These are phyloP conservation scores for Pyralis farinalis DNA, from an alignment of 2,888 invertebrate species.

Conservation along the genomic window DNA sequence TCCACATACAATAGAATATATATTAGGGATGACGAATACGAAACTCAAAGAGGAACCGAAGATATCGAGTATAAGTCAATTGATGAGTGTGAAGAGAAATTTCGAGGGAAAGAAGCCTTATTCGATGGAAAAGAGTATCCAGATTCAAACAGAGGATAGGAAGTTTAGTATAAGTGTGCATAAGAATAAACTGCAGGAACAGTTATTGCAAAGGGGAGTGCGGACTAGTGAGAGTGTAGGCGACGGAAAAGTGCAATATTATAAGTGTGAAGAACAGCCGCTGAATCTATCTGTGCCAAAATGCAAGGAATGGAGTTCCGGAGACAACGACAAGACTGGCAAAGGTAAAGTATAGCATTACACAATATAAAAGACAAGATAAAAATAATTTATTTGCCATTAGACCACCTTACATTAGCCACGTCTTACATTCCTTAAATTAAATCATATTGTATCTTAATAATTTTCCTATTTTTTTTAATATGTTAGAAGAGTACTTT, in stretches of 20 bases:
- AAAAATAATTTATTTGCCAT: no score
- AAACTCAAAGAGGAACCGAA: conserved; percentile 25
- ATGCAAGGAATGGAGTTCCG: conserved; percentile 56
- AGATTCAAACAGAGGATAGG: conserved; percentile 61
- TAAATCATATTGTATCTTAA: no score
- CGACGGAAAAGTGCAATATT: conserved; percentile 41
- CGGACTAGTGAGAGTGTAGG: conserved; percentile 61
- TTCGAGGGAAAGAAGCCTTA: conserved; percentile 45
- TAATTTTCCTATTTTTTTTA: no score
- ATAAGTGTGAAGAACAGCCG: conserved; percentile 75
- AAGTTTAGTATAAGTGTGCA: conserved; percentile 52
- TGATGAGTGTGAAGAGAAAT: conserved; percentile 59
- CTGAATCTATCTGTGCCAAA: conserved; percentile 82
- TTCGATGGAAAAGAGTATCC: conserved; percentile 49
- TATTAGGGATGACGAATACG: conserved; percentile 83
- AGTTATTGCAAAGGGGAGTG: conserved; percentile 58
- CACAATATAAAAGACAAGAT: no score
- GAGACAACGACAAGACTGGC: conserved; percentile 49
- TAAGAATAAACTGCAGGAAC: conserved; percentile 68
- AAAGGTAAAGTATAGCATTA: conserved; percentile 62
- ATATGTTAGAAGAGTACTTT: no score
- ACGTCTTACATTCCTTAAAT: no score
- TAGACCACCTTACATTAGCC: no score
- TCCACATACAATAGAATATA: conserved; percentile 93
- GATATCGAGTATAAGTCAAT: conserved; percentile 46